Evolutionary conservation across 2,888 invertebrate genomes (phyloP), one percentile per base, ranked within the genome.

Genomic region (Spodoptera exigua): DNA sequence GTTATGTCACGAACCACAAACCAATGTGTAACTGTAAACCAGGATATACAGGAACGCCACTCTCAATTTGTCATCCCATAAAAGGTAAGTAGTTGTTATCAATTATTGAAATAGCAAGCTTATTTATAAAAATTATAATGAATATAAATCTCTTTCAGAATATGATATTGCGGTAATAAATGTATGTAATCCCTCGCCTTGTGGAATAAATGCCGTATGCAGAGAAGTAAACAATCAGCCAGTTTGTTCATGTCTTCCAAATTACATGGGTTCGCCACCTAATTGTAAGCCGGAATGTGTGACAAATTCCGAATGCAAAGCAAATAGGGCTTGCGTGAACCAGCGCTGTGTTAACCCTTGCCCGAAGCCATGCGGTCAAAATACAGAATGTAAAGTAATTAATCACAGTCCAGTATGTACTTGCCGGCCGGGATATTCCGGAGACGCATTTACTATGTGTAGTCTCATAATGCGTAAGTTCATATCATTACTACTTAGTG

Each of bases 401-500:
- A 96, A 96, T 81, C 97, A 97, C 80, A 95, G 96, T 71, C 96
- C 97, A 5, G 94, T 96, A 27, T 97, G 97, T 82, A 95, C 95
- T 49, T 97, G 97, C 82, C 93, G 95, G 43, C 85, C 91, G n/a
- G 95, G 95, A 48, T 96, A 95, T 84, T 94, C 96, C 43, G 97
- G 97, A 70, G 95, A 95, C 85, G 96, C 97, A 9, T 97, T 97
- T 81, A 95, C 95, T 0, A 93, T 95, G 66, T 96, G 96, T 77
- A 86, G 92, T 62, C 87, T 91, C 45, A 84, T 95, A 71, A 89
- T 95, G 82, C 95, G 96, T 96, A 93, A 95, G 94, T 91, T 27
- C 18, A 27, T 27, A 27, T 27, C 7, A 7, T 27, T 27, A 4
- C 27, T 9, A 27, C 1, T 27, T 5, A 27, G 9, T 27, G 7